phyloP scores from a whole-genome alignment of 2,113 vertebrate genomes.

The Eira barbara region DNA sequence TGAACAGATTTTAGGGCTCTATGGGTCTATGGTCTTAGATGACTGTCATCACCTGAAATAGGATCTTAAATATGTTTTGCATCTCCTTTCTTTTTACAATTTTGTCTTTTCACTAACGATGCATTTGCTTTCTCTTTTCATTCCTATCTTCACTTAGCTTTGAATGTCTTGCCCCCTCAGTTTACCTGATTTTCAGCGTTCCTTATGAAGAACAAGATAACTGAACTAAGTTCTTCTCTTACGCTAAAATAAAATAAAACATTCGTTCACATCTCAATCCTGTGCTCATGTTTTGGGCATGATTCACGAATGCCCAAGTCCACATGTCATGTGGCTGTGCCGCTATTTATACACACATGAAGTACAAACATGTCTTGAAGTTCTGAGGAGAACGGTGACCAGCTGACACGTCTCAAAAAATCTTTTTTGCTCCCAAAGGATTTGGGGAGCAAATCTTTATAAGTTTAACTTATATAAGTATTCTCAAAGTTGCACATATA shows the following conservation, averaged over 20 bases:
- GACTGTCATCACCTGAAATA: not conserved
- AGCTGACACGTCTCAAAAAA: not conserved
- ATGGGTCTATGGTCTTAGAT: not conserved
- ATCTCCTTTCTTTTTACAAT: not conserved
- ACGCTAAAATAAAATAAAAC: slow-evolving; percentile 17
- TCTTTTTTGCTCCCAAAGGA: not conserved
- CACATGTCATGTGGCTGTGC: not conserved
- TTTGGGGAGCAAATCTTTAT: not conserved
- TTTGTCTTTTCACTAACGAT: not conserved
- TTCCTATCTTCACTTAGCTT: not conserved
- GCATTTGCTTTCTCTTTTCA: not conserved
- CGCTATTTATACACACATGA: not conserved
- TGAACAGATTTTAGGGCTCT: not conserved
- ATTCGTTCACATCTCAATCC: not conserved
- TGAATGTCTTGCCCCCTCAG: not conserved
- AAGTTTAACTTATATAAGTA: not conserved
- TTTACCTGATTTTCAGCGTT: not conserved
- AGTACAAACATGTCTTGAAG: not conserved
- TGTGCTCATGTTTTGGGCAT: not conserved
- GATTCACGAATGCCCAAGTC: not conserved
- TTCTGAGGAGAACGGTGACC: slow-evolving; percentile 6
- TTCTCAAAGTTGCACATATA: not conserved
- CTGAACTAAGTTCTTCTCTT: not conserved
- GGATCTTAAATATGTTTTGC: not conserved
- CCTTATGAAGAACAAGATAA: not conserved